phyloP scores from a whole-genome alignment of 92 coral and sea anemone genomes.

The Zoanthus sociatus region DNA sequence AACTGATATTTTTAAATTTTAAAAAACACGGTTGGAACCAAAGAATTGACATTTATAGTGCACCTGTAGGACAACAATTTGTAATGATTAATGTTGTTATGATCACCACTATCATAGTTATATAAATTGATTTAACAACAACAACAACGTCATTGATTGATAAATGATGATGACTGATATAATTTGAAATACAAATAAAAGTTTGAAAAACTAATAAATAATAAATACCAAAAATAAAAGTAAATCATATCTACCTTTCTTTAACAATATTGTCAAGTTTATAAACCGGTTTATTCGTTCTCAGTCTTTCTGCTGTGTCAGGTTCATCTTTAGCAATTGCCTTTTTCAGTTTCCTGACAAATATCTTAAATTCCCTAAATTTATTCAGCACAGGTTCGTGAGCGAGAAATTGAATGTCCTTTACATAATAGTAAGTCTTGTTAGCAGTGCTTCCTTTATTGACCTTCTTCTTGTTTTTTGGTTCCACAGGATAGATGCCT shows the following conservation, averaged over 20 bases:
- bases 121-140: too few relatives aligned
- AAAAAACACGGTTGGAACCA: too few relatives aligned
- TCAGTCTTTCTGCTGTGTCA: conserved; percentile 84
- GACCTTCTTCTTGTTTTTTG: conserved; percentile 97
- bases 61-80: too few relatives aligned
- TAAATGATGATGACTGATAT: too few relatives aligned
- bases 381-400: conserved; percentile 96
- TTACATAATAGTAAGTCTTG: conserved; percentile 88
- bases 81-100: too few relatives aligned
- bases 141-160: too few relatives aligned
- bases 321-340: conserved; percentile 97
- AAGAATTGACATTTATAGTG: too few relatives aligned
- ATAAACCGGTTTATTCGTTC: conserved; percentile 90
- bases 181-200: neutral
- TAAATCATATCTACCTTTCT: conserved; percentile 79
- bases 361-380: conserved; percentile 93
- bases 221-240: neutral
- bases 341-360: conserved; percentile 90
- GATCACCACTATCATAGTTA: too few relatives aligned
- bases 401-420: conserved; percentile 93
- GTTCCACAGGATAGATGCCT: conserved; percentile 98
- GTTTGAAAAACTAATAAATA: neutral
- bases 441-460: conserved; percentile 93
- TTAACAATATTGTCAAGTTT: conserved; percentile 93
- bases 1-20: too few relatives aligned